Evolutionary conservation across 2,113 vertebrate genomes (phyloP).

Genomic region (Cygnus buccinator): DNA sequence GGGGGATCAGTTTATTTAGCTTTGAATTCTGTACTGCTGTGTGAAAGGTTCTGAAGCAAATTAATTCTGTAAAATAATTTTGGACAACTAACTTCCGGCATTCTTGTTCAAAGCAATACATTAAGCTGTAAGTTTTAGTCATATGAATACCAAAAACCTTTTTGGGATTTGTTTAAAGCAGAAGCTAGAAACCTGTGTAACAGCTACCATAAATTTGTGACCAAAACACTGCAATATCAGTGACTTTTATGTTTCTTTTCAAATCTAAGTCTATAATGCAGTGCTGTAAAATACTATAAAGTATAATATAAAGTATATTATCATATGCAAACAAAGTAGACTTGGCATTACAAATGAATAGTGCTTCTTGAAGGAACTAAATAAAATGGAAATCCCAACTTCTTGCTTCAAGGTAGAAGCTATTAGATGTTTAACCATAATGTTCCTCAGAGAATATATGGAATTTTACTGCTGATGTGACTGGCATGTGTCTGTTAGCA

Average conservation of each 20-base stretch:
- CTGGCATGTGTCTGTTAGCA: background rate
- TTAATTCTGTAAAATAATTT: background rate
- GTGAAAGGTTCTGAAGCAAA: background rate
- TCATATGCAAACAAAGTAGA: background rate
- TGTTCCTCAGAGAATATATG: background rate
- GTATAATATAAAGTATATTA: background rate
- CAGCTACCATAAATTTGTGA: background rate
- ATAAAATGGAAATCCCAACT: background rate
- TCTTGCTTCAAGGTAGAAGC: background rate
- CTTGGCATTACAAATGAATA: fast-evolving
- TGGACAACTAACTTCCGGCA: background rate
- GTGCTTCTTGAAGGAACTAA: background rate
- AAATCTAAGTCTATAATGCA: background rate
- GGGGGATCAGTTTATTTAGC: background rate
- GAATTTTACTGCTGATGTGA: background rate
- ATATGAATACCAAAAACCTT: background rate
- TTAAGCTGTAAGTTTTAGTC: background rate
- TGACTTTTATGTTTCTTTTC: background rate
- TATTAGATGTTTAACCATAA: background rate
- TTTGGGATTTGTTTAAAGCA: background rate
- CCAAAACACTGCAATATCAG: background rate
- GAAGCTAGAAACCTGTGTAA: background rate
- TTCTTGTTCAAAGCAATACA: background rate
- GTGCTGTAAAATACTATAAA: background rate
- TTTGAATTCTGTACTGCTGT: background rate